These are phyloP conservation scores for Agriopis aurantiaria DNA, from an alignment of 2,888 invertebrate species.

Conservation along the genomic window DNA sequence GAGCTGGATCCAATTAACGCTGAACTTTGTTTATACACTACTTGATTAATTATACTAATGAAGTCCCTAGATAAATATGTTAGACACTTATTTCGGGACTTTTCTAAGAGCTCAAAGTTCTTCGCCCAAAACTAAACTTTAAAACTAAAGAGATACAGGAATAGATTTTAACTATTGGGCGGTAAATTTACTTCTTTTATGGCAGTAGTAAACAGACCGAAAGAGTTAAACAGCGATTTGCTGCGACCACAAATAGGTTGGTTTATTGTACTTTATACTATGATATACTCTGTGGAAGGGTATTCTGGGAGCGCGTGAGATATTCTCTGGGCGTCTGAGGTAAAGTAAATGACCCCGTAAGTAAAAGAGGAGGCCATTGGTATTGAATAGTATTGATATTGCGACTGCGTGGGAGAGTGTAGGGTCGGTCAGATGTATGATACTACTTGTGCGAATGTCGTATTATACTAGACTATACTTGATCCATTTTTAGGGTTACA, in stretches of 20 bases:
- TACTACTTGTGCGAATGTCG: neutral
- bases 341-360: conserved; percentile 20
- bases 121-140: conserved; percentile 35
- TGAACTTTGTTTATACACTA: conserved; percentile 40
- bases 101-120: conserved; percentile 4
- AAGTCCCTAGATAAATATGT: conserved; percentile 33
- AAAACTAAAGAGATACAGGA: conserved; percentile 49
- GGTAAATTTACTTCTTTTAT: conserved; percentile 74
- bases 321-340: conserved; percentile 5
- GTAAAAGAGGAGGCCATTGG: conserved; percentile 8
- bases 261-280: conserved; percentile 53
- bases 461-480: neutral
- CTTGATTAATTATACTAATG: conserved; percentile 42
- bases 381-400: conserved; percentile 13
- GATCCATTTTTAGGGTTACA: neutral
- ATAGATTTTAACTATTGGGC: conserved; percentile 69
- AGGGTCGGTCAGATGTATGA: conserved; percentile 1
- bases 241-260: conserved; percentile 70
- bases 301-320: conserved; percentile 12
- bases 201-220: conserved; percentile 69
- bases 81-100: conserved; percentile 28
- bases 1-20: conserved; percentile 40
- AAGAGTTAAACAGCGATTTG: conserved; percentile 77
- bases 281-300: conserved; percentile 3
- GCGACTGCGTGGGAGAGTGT: conserved; percentile 5